A percentile compares a stretch with the other conserved stretches of the same genome.
phyloP scores from a whole-genome alignment of 1,140 invertebrate genomes.

The Alviniconcha marisindica region DNA sequence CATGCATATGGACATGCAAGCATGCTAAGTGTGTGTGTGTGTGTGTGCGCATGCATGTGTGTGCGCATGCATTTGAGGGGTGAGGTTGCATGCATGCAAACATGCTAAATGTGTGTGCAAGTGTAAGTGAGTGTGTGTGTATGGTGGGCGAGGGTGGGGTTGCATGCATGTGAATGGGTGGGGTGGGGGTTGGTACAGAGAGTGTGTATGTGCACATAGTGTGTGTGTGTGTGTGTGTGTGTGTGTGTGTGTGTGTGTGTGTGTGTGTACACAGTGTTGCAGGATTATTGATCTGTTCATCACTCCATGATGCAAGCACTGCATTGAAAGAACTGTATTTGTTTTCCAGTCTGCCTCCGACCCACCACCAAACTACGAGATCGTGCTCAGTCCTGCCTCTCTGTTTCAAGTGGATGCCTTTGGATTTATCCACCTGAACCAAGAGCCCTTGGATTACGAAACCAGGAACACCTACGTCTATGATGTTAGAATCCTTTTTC shows the following conservation, averaged over 20 bases:
- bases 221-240: background rate
- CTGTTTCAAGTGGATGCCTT: constrained; percentile 51
- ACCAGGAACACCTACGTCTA: constrained; percentile 35
- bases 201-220: background rate
- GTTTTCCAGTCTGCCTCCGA: constrained; percentile 48
- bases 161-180: too few species aligned
- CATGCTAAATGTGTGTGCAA: too few species aligned
- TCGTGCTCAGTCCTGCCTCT: constrained; percentile 37
- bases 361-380: constrained; percentile 42
- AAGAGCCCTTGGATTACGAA: constrained; percentile 55
- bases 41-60: background rate
- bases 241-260: background rate
- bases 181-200: too few species aligned
- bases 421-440: constrained; percentile 50
- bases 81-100: too few species aligned
- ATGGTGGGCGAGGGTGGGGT: too few species aligned
- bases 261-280: too few species aligned
- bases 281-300: too few species aligned
- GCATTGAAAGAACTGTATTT: too few species aligned
- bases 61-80: background rate
- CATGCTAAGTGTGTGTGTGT: constrained; percentile 19
- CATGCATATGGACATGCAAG: too few species aligned
- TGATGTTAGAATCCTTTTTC: constrained; percentile 24
- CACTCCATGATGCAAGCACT: too few species aligned
- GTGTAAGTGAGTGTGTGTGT: too few species aligned